phyloP scores from a whole-genome alignment of 2,888 invertebrate genomes.

The Hanleya hanleyi region DNA sequence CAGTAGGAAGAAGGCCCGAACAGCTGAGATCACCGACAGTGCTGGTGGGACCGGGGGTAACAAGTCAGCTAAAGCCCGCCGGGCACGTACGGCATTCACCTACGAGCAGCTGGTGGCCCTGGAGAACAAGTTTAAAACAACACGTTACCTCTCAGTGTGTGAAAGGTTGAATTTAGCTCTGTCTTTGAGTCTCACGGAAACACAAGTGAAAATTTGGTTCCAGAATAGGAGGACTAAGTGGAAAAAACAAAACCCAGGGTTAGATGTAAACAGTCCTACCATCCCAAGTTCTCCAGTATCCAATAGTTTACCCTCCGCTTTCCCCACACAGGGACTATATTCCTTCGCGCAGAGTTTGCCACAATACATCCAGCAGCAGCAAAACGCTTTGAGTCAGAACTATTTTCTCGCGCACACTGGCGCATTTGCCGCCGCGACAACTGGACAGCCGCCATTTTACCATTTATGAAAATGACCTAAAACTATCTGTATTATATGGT shows the following conservation, averaged over 20 bases:
- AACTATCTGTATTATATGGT: no score
- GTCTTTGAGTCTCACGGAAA: constrained; percentile 95
- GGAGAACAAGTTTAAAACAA: constrained; percentile 98
- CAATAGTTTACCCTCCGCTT: neutral
- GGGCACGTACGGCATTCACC: constrained; percentile 98
- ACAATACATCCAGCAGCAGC: neutral
- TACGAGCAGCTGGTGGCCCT: constrained; percentile 97
- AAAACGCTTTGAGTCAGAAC: constrained; percentile 3
- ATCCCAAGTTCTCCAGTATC: neutral
- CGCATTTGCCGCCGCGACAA: neutral
- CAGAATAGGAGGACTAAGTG: constrained; percentile 95
- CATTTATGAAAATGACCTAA: constrained; percentile 2
- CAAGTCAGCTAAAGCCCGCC: constrained; percentile 83
- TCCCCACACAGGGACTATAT: constrained; percentile 1
- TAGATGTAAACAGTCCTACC: constrained; percentile 84
- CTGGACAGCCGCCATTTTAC: neutral
- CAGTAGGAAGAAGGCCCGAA: neutral
- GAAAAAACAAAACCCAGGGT: constrained; percentile 99
- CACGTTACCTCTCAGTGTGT: constrained; percentile 95
- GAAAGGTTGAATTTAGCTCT: constrained; percentile 96
- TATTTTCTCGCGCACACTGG: neutral
- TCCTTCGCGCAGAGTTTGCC: neutral
- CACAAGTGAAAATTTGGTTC: constrained; percentile 81
- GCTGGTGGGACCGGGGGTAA: neutral
- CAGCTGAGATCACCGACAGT: neutral